Evolutionary conservation across 2,113 vertebrate genomes (phyloP), one percentile per base, ranked within the genome.

Genomic region (Ivindomyrus marchei): DNA sequence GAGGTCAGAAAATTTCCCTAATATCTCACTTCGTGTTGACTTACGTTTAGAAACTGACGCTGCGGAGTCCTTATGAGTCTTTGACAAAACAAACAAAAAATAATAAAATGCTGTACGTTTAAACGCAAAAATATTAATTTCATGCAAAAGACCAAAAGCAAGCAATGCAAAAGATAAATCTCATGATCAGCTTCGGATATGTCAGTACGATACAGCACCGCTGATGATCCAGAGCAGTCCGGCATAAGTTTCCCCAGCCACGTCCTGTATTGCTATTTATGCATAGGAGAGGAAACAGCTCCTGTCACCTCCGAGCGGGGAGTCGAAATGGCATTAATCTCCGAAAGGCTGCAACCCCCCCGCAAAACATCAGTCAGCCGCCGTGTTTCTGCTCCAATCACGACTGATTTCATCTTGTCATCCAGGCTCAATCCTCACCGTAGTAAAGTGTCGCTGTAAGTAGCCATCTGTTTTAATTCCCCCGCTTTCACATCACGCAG

Each of bases 301-400:
- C 91, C 90, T 92, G 91, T 27, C 91, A 90, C 90, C 56, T 89
- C 80, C 58, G 49, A 74, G 83, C 85, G 46, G 83, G 90, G 89
- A 85, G 90, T 90, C 56, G 91, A 89, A 92, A 92, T 93, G 90
- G 66, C 89, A 93, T 93, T 90, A 93, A 94, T 95, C 92, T 89
- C 88, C 91, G 91, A 90, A 92, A 93, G 92, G 92, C 93, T 92
- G 91, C 91, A 91, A 70, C 27, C 10, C 62, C 62, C 62, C 31
- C 70, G 90, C 85, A 91, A 91, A 92, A 93, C 92, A 93, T 91
- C 92, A 91, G 90, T 95, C 94, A 95, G 88, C 95, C 94, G 94
- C 95, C 94, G 94, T 95, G 95, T 13, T 92, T 80, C 74, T 80
- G 74, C 36, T 80, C 74, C 74, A 42, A 42, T 80, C 62, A 70